Percentiles rank a stretch among this genome's conserved stretches.
phyloP scores from a whole-genome alignment of 2,113 vertebrate species.

The Talpa occidentalis region DNA sequence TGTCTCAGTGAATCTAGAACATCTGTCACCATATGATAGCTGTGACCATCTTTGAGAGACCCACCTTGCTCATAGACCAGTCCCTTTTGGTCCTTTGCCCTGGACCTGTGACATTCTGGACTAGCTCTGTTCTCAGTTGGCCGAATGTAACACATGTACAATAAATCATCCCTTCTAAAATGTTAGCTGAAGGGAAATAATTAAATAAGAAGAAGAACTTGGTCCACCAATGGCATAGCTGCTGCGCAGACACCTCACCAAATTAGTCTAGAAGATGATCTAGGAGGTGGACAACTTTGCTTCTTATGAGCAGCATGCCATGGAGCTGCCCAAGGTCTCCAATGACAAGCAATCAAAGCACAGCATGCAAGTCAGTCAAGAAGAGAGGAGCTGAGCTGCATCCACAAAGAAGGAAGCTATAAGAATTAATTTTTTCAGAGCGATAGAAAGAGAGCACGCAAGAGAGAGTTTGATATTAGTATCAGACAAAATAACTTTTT shows the following conservation, averaged over 20 bases:
- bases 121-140: conserved; percentile 56
- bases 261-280: neutral
- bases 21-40: neutral
- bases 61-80: neutral
- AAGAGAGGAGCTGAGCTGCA: too few species aligned
- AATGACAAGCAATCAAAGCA: neutral
- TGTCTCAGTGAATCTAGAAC: neutral
- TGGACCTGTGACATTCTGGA: conserved; percentile 67
- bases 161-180: conserved; percentile 73
- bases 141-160: conserved; percentile 70
- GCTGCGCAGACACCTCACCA: neutral
- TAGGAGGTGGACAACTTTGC: neutral
- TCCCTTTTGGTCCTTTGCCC: neutral
- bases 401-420: too few species aligned
- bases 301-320: neutral
- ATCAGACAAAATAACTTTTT: neutral
- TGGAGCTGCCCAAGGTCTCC: neutral
- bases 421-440: too few species aligned
- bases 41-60: neutral
- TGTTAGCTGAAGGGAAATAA: conserved; percentile 47
- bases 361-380: too few species aligned
- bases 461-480: neutral
- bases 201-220: too few species aligned
- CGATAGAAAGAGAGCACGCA: too few species aligned
- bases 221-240: too few species aligned